A percentile compares a stretch with the other conserved stretches of the same genome.
phyloP scores from a whole-genome alignment of 1,140 invertebrate species.

The Gonatopus flavifemur region DNA sequence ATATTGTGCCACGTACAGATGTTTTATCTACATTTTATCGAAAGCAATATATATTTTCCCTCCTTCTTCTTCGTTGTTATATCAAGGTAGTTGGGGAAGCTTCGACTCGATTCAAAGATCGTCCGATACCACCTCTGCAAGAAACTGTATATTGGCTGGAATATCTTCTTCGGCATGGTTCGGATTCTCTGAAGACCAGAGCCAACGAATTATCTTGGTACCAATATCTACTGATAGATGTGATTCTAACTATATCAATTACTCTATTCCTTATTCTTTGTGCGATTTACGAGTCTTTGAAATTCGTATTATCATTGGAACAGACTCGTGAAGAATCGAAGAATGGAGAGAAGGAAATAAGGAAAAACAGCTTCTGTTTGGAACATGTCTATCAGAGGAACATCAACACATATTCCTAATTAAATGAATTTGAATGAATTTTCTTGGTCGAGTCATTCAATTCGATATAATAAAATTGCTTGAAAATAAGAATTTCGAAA shows the following conservation, averaged over 20 bases:
- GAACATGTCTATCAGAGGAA: not conserved
- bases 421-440: not conserved
- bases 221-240: slow-evolving; percentile 9
- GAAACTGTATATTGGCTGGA: slow-evolving; percentile 11
- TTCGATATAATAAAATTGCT: not conserved
- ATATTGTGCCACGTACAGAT: not conserved
- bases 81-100: not conserved
- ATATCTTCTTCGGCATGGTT: slow-evolving; percentile 3
- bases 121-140: not conserved
- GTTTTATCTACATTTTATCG: not conserved
- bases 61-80: not conserved
- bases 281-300: not conserved
- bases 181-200: slow-evolving; percentile 4
- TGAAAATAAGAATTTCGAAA: too few relatives aligned
- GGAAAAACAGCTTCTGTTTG: not conserved
- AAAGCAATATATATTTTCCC: not conserved
- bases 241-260: not conserved
- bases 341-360: not conserved
- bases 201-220: not conserved
- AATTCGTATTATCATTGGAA: not conserved
- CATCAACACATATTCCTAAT: not conserved
- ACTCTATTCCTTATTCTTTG: not conserved
- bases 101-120: slow-evolving; percentile 12
- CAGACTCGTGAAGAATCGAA: too few relatives aligned
- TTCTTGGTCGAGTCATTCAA: not conserved